A percentile compares a stretch with the other conserved stretches of the same genome.
phyloP scores from a whole-genome alignment of 2,797 vertebrate species.

The Acipenser ruthenus region DNA sequence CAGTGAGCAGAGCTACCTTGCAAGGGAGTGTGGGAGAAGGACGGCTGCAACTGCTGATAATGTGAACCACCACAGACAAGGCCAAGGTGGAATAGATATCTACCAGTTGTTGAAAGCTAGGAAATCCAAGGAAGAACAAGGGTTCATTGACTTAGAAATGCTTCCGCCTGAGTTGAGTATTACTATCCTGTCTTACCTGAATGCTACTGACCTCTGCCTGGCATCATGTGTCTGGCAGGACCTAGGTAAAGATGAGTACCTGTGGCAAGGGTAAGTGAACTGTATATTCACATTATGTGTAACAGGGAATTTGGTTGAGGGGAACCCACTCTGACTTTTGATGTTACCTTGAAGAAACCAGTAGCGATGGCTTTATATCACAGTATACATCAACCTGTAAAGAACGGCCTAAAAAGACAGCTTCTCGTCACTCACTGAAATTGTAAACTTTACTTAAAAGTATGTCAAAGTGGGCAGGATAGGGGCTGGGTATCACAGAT shows the following conservation, averaged over 20 bases:
- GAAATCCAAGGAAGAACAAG: conserved; percentile 72
- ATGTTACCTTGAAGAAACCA: too few relatives aligned
- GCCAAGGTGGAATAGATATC: conserved; percentile 72
- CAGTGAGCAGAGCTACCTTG: conserved; percentile 65
- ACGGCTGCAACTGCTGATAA: conserved; percentile 30
- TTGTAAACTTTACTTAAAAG: too few relatives aligned
- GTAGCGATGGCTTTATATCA: too few relatives aligned
- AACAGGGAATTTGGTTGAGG: neutral
- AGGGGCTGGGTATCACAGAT: too few relatives aligned
- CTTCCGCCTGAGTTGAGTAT: conserved; percentile 91
- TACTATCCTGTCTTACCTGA: conserved; percentile 95
- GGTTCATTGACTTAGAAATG: conserved; percentile 94
- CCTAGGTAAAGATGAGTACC: conserved; percentile 88
- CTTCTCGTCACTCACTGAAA: too few relatives aligned
- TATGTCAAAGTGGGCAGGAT: too few relatives aligned
- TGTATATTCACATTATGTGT: neutral
- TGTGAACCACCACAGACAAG: conserved; percentile 47
- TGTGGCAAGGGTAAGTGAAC: conserved; percentile 89
- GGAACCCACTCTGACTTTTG: too few relatives aligned
- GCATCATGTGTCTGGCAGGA: conserved; percentile 96
- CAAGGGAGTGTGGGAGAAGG: conserved; percentile 55
- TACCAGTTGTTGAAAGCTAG: conserved; percentile 82
- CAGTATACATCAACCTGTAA: too few relatives aligned
- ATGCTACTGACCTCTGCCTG: conserved; percentile 92
- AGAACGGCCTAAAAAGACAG: too few relatives aligned